Evolutionary conservation across 2,797 vertebrate species (phyloP).

Genomic region (Poeciliopsis paucimaculata): DNA sequence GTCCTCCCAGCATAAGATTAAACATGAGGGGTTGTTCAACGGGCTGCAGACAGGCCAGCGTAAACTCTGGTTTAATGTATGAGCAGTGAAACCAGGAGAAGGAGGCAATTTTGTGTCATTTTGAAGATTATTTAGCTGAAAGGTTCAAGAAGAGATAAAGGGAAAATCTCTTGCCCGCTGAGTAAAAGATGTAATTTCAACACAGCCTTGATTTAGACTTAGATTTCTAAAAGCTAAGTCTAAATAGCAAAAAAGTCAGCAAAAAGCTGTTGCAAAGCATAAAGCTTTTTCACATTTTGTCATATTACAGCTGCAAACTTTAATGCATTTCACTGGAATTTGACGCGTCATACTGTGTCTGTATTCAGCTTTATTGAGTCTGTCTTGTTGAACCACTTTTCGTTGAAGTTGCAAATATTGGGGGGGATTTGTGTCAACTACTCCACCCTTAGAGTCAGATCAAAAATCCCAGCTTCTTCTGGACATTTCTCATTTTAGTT

Average conservation of each 20-base stretch:
- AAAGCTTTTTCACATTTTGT: background rate
- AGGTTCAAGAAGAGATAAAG: constrained; percentile 9
- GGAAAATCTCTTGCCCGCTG: background rate
- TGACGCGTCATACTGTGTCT: background rate
- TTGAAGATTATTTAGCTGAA: constrained; percentile 20
- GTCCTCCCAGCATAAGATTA: constrained; percentile 44
- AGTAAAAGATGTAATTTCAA: constrained; percentile 2
- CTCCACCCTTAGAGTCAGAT: background rate
- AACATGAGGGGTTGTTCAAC: constrained; percentile 50
- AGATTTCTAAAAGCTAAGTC: background rate
- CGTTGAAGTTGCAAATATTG: background rate
- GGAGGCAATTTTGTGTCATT: constrained; percentile 30
- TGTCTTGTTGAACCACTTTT: background rate
- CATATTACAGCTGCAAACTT: background rate
- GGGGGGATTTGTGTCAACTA: background rate
- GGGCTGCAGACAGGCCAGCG: constrained; percentile 18
- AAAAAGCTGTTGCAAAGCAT: background rate
- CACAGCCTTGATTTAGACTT: background rate
- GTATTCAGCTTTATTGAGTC: background rate
- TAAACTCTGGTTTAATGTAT: constrained; percentile 37
- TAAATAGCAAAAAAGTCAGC: no score
- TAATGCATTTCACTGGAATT: background rate
- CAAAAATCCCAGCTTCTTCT: background rate
- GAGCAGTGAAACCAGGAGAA: constrained; percentile 18
- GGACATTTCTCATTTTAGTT: background rate